Evolutionary conservation across 2,113 vertebrate species (phyloP), one percentile per base, ranked within the genome.

Genomic region (Macaca mulatta): DNA sequence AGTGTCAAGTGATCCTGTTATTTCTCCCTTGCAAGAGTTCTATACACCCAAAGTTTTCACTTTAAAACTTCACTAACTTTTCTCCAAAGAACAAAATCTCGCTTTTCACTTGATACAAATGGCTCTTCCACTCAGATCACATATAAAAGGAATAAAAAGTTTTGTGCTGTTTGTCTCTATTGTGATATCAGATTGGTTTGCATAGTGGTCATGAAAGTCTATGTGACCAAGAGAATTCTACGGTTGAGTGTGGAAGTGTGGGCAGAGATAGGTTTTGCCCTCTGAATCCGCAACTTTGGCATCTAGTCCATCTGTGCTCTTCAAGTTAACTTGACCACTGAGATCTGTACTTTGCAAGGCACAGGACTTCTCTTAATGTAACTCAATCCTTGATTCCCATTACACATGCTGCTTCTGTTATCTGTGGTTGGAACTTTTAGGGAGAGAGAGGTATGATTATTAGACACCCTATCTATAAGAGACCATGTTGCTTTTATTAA

Each of bases 381-480:
- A 45, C 8, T 12, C n/a, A 4, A 70, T 22, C 45, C n/a, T 38
- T 5, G 30, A 27, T 70, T 87, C 22, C 61, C 3, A 8, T 38
- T 16, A 27, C 8, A 59, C 23, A 35, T 20, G 30, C 18, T 69
- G 30, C 2, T 30, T n/a, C 22, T 69, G 69, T 81, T 38, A 16
- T 7, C 0, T 7, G 23, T 23, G 57, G 43, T 40, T 50, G 55
- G 55, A 38, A 50, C 16, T 64, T 85, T 48, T 8, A 30, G 45
- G 32, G 35, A 32, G 61, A 80, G 45, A 45, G 30, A 20, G 4
- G 20, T 4, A 67, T 14, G 30, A 48, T 69, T 48, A 85, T 38
- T 22, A 43, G 43, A 4, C 27, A 30, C 16, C 0, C 1, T 74
- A 40, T 55, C 8, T 25, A 0, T 57, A 57, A 72, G 0, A 83